Conservation (phyloP, 2,113 vertebrate genomes). For the Strix uralensis region DNA sequence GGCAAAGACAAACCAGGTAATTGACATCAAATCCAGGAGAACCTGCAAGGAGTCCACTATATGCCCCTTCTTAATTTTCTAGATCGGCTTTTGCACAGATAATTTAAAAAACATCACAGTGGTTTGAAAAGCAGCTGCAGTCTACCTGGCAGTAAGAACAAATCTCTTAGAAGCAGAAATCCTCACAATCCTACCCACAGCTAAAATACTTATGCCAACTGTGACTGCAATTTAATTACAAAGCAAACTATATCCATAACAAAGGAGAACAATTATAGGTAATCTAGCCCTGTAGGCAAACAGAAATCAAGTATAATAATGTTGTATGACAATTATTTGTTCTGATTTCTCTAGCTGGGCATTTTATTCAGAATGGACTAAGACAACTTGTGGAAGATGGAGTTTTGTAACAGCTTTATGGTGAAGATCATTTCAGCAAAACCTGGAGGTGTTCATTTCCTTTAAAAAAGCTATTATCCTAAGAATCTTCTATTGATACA, state of each 20-base stretch:
- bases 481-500: neutral
- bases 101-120: neutral
- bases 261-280: neutral
- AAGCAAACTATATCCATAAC: neutral
- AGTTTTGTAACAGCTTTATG: neutral
- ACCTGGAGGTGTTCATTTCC: neutral
- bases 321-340: neutral
- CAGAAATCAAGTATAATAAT: neutral
- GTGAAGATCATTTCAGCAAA: neutral
- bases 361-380: neutral
- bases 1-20: neutral
- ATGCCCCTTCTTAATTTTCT: neutral
- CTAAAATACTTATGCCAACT: neutral
- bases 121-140: neutral
- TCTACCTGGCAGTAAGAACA: neutral
- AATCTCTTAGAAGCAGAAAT: neutral
- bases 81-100: neutral
- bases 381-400: neutral
- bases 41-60: neutral
- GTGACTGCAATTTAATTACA: neutral
- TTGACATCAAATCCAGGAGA: neutral
- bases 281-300: neutral
- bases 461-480: neutral
- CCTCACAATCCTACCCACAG: neutral
- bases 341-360: neutral